Evolutionary conservation across 2,113 vertebrate genomes (phyloP).

Genomic region (Bubo scandiacus): DNA sequence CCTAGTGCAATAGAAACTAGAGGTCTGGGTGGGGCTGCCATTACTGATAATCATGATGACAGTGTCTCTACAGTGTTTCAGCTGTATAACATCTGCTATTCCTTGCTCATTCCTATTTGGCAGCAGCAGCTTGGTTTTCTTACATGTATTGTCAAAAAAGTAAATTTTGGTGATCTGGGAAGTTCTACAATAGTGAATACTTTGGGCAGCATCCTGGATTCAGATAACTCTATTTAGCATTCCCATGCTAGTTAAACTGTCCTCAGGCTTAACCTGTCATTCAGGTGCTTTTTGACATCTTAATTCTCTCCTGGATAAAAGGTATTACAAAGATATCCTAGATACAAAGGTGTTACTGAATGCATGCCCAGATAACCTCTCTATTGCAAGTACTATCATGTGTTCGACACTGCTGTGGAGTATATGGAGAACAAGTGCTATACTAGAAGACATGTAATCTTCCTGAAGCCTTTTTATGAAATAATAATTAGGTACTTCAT

Average conservation of each 20-base stretch:
- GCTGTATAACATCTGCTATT: not conserved
- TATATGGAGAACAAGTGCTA: not conserved
- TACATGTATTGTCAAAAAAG: not conserved
- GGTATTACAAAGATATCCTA: not conserved
- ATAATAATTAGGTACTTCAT: not conserved
- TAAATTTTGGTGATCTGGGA: slow-evolving; percentile 5
- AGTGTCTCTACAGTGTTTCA: not conserved
- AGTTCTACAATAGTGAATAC: not conserved
- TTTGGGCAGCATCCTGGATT: not conserved
- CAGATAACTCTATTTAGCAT: not conserved
- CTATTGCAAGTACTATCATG: not conserved
- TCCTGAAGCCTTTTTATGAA: not conserved
- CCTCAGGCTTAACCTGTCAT: not conserved
- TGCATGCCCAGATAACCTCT: not conserved
- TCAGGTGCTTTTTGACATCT: not conserved
- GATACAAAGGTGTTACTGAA: not conserved
- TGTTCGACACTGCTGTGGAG: not conserved
- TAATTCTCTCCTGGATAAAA: not conserved
- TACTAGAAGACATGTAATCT: not conserved
- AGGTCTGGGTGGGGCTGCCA: not conserved
- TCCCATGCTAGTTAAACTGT: not conserved
- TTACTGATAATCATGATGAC: not conserved
- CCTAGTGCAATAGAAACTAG: not conserved
- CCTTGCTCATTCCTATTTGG: not conserved
- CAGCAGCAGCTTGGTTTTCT: not conserved